Percentiles rank a stretch among this genome's conserved stretches.
Evolutionary conservation across 1,140 invertebrate genomes (phyloP).

Genomic region (Temnothorax curvispinosus): DNA sequence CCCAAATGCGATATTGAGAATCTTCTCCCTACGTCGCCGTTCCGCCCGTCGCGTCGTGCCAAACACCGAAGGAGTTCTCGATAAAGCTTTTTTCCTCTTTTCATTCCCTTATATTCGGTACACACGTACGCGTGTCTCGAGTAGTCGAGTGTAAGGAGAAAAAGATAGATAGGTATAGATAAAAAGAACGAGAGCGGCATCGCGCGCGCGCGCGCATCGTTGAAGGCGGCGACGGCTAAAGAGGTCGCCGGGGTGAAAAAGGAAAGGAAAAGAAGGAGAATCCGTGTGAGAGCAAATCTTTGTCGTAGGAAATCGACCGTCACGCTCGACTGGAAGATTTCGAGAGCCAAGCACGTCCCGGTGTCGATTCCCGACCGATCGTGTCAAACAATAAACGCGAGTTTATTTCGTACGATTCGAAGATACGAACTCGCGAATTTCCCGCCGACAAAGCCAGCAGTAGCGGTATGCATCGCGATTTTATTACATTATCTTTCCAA

Average conservation of each 20-base stretch:
- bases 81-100: constrained; percentile 53
- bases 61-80: constrained; percentile 45
- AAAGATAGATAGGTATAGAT: constrained; percentile 31
- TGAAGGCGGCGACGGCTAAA: background rate
- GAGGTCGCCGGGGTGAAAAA: background rate
- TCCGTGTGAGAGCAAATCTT: constrained; percentile 78
- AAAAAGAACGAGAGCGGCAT: background rate
- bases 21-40: background rate
- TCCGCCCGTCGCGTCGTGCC: background rate
- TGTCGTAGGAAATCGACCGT: constrained; percentile 79
- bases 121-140: constrained; percentile 60
- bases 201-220: background rate
- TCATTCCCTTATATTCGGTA: constrained; percentile 4
- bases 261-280: constrained; percentile 23
- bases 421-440: constrained; percentile 34
- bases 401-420: constrained; percentile 50
- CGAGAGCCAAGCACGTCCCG: constrained; percentile 68
- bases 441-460: background rate
- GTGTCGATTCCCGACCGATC: constrained; percentile 72
- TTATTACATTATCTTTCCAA: background rate
- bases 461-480: background rate
- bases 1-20: constrained; percentile 65
- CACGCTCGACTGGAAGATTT: constrained; percentile 75
- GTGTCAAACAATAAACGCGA: constrained; percentile 75
- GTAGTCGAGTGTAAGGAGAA: constrained; percentile 41